Conservation (phyloP, 2,888 invertebrate species). For the Cordylochernes scorpioides region DNA sequence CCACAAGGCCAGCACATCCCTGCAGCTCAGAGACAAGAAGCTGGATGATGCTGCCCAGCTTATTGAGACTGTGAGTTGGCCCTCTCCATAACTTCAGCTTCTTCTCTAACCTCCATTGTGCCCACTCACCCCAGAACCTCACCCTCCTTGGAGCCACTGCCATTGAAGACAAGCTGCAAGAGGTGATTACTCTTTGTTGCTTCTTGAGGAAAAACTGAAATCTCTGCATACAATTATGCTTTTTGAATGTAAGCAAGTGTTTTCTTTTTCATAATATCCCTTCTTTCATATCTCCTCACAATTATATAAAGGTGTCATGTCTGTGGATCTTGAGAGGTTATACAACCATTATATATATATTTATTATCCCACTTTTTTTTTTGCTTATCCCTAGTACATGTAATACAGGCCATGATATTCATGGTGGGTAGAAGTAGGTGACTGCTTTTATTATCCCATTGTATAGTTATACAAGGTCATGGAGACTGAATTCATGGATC, state of each 20-base stretch:
- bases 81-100: neutral
- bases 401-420: no score
- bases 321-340: no score
- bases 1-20: conserved; percentile 52
- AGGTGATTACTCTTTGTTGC: conserved; percentile 20
- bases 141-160: conserved; percentile 77
- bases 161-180: conserved; percentile 89
- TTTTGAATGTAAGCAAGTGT: neutral
- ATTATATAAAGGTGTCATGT: no score
- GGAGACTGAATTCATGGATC: no score
- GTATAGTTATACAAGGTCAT: no score
- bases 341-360: no score
- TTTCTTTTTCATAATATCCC: neutral
- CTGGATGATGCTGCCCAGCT: conserved; percentile 71
- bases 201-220: neutral
- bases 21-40: conserved; percentile 61
- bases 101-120: neutral
- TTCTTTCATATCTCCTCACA: neutral
- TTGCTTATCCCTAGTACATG: no score
- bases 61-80: conserved; percentile 38
- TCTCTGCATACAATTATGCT: neutral
- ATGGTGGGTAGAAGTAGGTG: no score
- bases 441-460: no score
- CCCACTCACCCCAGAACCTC: conserved; percentile 30
- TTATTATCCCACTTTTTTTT: no score